Conservation (phyloP, 2,113 vertebrate genomes). For the Elanus axillaris region DNA sequence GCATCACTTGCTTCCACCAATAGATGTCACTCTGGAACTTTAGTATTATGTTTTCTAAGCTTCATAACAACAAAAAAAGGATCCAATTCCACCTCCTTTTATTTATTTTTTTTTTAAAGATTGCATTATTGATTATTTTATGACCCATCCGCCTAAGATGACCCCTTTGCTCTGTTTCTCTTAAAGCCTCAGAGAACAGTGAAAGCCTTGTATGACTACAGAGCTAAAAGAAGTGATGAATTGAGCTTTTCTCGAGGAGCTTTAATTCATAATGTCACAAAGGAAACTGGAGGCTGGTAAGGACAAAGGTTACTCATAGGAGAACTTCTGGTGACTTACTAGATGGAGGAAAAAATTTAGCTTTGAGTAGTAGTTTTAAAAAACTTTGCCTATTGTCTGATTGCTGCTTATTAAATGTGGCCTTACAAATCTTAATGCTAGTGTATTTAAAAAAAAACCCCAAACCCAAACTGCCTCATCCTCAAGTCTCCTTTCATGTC, state of each 20-base stretch:
- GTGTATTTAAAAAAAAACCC: neutral
- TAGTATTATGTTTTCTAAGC: neutral
- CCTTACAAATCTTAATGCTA: neutral
- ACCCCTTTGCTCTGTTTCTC: slow-evolving; percentile 38
- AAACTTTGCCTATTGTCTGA: neutral
- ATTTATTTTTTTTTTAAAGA: neutral
- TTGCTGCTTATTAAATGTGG: neutral
- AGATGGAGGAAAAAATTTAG: neutral
- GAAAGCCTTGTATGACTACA: slow-evolving; percentile 88
- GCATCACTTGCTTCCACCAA: neutral
- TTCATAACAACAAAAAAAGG: neutral
- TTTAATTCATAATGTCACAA: slow-evolving; percentile 90
- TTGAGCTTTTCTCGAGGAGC: slow-evolving; percentile 86
- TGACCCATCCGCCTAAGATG: neutral
- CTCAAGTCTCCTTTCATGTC: neutral
- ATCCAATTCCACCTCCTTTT: neutral
- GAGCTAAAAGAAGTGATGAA: slow-evolving; percentile 82
- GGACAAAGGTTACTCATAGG: slow-evolving; percentile 13
- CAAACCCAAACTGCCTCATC: neutral
- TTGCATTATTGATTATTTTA: slow-evolving; percentile 34
- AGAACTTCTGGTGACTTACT: neutral
- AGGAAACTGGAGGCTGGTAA: slow-evolving; percentile 88
- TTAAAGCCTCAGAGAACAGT: slow-evolving; percentile 86
- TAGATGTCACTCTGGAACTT: slow-evolving; percentile 52
- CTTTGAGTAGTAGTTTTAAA: neutral